Percentiles rank a stretch among this genome's conserved stretches.
Evolutionary conservation across 2,797 vertebrate species (phyloP).

Genomic region (Falco peregrinus): DNA sequence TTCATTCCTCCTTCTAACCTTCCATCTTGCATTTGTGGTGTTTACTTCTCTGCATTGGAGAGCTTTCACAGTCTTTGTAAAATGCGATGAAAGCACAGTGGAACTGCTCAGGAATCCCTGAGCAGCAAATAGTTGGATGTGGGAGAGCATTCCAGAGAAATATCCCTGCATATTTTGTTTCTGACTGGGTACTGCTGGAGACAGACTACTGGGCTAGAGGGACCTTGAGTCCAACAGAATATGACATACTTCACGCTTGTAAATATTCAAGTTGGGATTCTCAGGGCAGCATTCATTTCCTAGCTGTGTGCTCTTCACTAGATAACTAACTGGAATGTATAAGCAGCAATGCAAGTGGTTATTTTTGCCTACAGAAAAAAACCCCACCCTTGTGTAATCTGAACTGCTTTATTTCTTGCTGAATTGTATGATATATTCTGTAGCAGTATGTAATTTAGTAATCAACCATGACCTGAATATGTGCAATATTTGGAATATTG

Average conservation of each 20-base stretch:
- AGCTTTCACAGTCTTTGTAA: not conserved
- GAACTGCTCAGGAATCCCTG: not conserved
- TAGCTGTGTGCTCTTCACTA: not conserved
- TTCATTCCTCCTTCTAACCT: not conserved
- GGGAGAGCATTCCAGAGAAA: constrained; percentile 26
- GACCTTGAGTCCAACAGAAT: not conserved
- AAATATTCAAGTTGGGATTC: not conserved
- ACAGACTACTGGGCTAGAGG: not conserved
- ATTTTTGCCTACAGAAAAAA: constrained; percentile 11
- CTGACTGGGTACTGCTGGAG: not conserved
- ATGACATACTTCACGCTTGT: not conserved
- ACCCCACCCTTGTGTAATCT: not conserved
- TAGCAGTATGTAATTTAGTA: not conserved
- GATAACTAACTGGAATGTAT: not conserved
- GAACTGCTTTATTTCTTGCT: not conserved
- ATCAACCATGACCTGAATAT: not conserved
- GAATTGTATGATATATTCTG: not conserved
- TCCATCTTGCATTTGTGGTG: not conserved
- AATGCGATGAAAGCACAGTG: not conserved
- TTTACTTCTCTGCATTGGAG: not conserved
- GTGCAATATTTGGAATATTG: not conserved
- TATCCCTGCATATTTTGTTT: not conserved
- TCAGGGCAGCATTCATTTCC: not conserved
- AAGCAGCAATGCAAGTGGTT: not conserved
- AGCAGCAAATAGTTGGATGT: not conserved